Conservation (phyloP, 2,113 vertebrate genomes). For the Cariama cristata region DNA sequence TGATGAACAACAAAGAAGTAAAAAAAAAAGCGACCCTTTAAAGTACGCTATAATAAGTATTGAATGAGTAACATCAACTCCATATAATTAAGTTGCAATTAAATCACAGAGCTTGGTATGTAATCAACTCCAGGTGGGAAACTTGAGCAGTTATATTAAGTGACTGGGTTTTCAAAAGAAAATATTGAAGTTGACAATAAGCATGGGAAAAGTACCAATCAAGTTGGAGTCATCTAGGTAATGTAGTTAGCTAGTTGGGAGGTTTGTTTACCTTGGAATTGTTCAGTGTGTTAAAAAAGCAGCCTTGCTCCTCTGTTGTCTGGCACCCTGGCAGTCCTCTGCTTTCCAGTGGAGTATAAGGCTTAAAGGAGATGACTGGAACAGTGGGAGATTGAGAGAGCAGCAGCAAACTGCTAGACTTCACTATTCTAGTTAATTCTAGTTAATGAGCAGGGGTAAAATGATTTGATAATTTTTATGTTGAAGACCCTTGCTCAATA, state of each 20-base stretch:
- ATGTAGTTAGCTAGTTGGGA: background rate
- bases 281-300: background rate
- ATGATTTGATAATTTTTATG: background rate
- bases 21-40: background rate
- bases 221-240: background rate
- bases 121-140: slow-evolving; percentile 4
- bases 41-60: background rate
- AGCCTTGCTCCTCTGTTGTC: background rate
- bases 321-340: background rate
- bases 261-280: slow-evolving; percentile 17
- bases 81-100: slow-evolving; percentile 22
- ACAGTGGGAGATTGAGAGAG: background rate
- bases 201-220: background rate
- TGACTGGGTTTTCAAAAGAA: background rate
- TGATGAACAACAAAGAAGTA: background rate
- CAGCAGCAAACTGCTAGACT: background rate
- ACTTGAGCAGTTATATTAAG: background rate
- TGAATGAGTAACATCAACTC: background rate
- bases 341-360: background rate
- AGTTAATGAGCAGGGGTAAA: background rate
- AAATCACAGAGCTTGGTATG: background rate
- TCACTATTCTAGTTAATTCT: background rate
- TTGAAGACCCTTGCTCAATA: background rate
- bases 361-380: background rate
- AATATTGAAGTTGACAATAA: slow-evolving; percentile 12